Conservation (phyloP, 2,113 vertebrate species). For the Catharus fuscescens region DNA sequence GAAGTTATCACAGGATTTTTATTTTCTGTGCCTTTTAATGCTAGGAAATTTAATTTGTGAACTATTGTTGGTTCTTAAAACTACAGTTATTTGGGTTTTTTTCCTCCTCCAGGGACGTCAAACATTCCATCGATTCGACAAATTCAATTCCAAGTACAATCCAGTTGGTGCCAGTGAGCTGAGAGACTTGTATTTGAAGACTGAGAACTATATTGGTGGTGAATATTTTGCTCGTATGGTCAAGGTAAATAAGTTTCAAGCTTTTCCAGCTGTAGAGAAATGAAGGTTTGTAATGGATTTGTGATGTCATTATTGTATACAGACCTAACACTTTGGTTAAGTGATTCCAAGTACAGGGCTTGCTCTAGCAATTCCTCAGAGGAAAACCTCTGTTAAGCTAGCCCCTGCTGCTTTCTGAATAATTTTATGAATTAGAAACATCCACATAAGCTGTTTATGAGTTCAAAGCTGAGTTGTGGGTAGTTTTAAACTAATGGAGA, state of each 20-base stretch:
- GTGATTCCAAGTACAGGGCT: neutral
- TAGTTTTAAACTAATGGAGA: neutral
- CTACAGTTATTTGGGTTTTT: neutral
- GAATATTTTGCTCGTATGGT: slow-evolving; percentile 98
- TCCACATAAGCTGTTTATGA: neutral
- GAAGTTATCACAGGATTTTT: neutral
- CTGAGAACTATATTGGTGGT: slow-evolving; percentile 92
- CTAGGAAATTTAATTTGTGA: neutral
- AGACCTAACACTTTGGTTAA: neutral
- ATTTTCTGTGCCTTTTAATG: neutral
- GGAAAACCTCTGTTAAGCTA: neutral
- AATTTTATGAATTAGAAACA: neutral
- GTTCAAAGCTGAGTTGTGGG: neutral
- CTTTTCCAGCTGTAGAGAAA: neutral
- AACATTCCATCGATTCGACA: slow-evolving; percentile 98
- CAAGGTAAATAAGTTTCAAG: slow-evolving; percentile 79
- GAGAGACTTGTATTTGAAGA: slow-evolving; percentile 94
- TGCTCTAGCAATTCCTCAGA: neutral
- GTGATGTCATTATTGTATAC: neutral
- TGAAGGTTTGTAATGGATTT: neutral
- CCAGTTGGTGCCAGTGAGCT: slow-evolving; percentile 96
- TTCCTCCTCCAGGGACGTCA: slow-evolving; percentile 85
- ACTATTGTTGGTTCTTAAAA: neutral
- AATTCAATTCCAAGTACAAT: slow-evolving; percentile 99
- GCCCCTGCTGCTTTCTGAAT: neutral